Percentiles rank a stretch among this genome's conserved stretches.
phyloP scores from a whole-genome alignment of 2,888 invertebrate species.

The Melinaea menophilus region DNA sequence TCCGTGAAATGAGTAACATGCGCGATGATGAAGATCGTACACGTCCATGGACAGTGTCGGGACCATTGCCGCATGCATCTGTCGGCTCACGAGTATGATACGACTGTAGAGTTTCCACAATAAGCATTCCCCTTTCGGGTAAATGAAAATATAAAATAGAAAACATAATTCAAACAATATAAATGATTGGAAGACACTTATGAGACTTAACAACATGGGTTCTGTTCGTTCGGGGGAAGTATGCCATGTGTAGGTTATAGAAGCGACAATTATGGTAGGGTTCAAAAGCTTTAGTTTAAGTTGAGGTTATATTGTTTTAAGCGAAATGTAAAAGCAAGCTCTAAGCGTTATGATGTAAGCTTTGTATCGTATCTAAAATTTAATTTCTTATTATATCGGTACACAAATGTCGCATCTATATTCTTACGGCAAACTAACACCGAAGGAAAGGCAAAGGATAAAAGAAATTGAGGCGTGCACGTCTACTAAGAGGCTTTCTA shows the following conservation, averaged over 20 bases:
- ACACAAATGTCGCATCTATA: slow-evolving; percentile 49
- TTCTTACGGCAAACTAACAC: slow-evolving; percentile 42
- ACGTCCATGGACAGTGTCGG: slow-evolving; percentile 45
- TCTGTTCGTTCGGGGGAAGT: slow-evolving; percentile 40
- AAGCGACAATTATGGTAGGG: slow-evolving; percentile 43
- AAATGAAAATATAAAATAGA: slow-evolving; percentile 38
- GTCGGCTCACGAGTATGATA: slow-evolving; percentile 35
- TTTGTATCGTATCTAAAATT: not conserved
- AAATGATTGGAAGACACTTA: slow-evolving; percentile 49
- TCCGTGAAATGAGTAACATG: slow-evolving; percentile 53
- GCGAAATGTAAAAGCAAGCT: slow-evolving; percentile 17
- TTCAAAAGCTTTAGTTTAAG: not conserved
- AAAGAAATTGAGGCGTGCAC: slow-evolving; percentile 74
- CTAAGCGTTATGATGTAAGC: slow-evolving; percentile 9
- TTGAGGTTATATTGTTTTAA: not conserved
- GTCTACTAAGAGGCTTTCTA: slow-evolving; percentile 69
- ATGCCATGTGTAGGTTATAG: slow-evolving; percentile 42
- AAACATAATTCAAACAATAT: slow-evolving; percentile 47
- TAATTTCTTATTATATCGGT: slow-evolving; percentile 7
- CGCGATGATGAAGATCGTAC: slow-evolving; percentile 54
- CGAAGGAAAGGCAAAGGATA: slow-evolving; percentile 54
- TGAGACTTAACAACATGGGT: slow-evolving; percentile 47
- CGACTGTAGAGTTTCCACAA: slow-evolving; percentile 37
- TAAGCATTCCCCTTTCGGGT: slow-evolving; percentile 31
- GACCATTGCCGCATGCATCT: slow-evolving; percentile 36